These are phyloP conservation scores for Gymnarchus niloticus DNA, from an alignment of 2,113 vertebrate species.

Conservation along the genomic window DNA sequence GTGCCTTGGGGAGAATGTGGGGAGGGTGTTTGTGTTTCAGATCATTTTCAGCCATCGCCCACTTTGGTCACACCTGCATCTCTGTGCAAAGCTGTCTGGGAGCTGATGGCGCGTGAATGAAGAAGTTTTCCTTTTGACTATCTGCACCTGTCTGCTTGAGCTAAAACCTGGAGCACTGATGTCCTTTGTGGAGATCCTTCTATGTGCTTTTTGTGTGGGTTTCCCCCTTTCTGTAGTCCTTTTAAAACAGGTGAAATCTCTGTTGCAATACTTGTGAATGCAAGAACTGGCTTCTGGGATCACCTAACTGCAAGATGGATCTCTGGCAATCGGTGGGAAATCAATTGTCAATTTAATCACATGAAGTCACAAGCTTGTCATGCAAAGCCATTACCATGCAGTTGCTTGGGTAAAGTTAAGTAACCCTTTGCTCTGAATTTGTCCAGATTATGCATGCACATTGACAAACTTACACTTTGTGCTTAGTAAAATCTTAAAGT, in stretches of 20 bases:
- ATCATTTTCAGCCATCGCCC: constrained; percentile 61
- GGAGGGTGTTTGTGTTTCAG: constrained; percentile 68
- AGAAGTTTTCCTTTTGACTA: constrained; percentile 37
- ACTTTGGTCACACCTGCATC: constrained; percentile 62
- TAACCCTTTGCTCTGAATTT: constrained; percentile 56
- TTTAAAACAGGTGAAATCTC: constrained; percentile 56
- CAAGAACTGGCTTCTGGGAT: constrained; percentile 55
- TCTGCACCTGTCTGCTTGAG: constrained; percentile 58
- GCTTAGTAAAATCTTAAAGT: constrained; percentile 24
- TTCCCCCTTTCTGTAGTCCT: constrained; percentile 38
- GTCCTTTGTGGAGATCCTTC: constrained; percentile 53
- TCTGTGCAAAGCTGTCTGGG: constrained; percentile 67
- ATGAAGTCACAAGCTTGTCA: constrained; percentile 63
- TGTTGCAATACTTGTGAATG: constrained; percentile 34
- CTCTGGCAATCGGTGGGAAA: constrained; percentile 53
- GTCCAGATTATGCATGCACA: constrained; percentile 56
- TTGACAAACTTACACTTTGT: constrained; percentile 31
- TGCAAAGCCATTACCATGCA: constrained; percentile 62
- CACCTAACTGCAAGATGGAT: constrained; percentile 63
- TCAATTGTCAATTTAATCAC: constrained; percentile 48
- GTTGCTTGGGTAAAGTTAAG: constrained; percentile 68
- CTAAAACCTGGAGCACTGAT: constrained; percentile 54
- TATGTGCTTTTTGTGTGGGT: constrained; percentile 50
- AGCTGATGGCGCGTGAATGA: constrained; percentile 64
- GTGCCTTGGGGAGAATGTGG: constrained; percentile 53